Conservation (phyloP, 2,797 vertebrate genomes). For the Leptoclinus maculatus region DNA sequence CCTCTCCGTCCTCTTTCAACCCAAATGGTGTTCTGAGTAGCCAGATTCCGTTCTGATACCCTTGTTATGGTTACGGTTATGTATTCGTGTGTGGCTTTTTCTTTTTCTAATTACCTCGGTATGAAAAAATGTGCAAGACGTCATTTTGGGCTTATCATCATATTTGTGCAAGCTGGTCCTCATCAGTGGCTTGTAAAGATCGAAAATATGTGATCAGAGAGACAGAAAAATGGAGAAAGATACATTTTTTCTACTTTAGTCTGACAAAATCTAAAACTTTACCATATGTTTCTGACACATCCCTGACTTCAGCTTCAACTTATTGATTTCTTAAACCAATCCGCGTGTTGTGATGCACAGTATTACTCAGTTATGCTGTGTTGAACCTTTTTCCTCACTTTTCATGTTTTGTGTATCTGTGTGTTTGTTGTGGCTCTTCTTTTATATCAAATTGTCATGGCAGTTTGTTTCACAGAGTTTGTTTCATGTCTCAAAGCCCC, state of each 20-base stretch:
- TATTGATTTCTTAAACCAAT: conserved; percentile 9
- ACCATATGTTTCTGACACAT: background rate
- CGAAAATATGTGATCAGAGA: conserved; percentile 40
- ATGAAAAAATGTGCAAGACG: conserved; percentile 7
- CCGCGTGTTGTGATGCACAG: background rate
- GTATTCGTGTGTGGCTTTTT: conserved; percentile 6
- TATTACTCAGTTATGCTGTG: background rate
- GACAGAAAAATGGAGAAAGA: conserved; percentile 3
- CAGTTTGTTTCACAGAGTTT: conserved; percentile 15
- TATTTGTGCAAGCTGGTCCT: conserved; percentile 39
- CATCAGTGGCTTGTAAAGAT: conserved; percentile 39
- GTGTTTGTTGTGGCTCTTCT: conserved; percentile 24
- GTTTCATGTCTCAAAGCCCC: conserved; percentile 19
- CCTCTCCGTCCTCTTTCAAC: conserved; percentile 10
- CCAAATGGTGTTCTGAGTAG: background rate
- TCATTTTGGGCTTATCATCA: conserved; percentile 39
- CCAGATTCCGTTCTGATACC: conserved; percentile 4
- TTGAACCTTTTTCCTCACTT: conserved; percentile 8
- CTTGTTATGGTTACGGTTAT: background rate
- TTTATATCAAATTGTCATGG: conserved; percentile 14
- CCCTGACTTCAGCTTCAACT: background rate
- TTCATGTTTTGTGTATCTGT: background rate
- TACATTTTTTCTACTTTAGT: conserved; percentile 24
- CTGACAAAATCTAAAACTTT: background rate
- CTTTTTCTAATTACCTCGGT: conserved; percentile 24